These are phyloP conservation scores for Branchipolynoe longqiensis DNA, from an alignment of 2,888 invertebrate genomes.

Conservation along the genomic window DNA sequence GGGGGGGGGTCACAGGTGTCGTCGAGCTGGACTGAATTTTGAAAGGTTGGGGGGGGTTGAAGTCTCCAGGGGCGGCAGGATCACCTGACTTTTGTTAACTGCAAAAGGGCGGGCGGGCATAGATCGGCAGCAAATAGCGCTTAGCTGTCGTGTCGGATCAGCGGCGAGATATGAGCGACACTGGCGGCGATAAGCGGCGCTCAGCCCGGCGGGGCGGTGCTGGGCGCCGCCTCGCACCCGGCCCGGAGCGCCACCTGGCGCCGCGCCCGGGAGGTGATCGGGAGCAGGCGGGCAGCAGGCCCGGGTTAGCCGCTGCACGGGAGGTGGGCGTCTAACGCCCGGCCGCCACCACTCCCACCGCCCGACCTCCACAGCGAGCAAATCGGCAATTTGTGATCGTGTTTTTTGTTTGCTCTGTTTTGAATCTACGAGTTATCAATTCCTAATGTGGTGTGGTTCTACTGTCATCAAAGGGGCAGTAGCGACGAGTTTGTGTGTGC, in stretches of 20 bases:
- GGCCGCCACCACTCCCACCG: neutral
- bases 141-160: constrained; percentile 24
- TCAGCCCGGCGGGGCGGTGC: neutral
- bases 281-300: neutral
- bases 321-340: neutral
- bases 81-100: constrained; percentile 17
- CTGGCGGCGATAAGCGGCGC: neutral
- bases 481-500: too few relatives aligned
- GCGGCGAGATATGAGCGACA: neutral
- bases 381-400: too few relatives aligned
- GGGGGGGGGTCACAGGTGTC: neutral
- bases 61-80: neutral
- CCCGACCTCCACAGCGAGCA: neutral
- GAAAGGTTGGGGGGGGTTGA: too few relatives aligned
- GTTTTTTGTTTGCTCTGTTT: too few relatives aligned
- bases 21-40: too few relatives aligned
- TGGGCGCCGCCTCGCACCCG: constrained; percentile 27
- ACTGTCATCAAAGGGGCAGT: too few relatives aligned
- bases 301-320: neutral
- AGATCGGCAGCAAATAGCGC: neutral
- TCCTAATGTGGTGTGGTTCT: too few relatives aligned
- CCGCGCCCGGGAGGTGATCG: neutral
- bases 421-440: too few relatives aligned
- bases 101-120: neutral
- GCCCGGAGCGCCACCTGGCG: constrained; percentile 39